Base-by-base conservation (phyloP, 2,888 invertebrate genomes). In the Acleris emargana region DNA sequence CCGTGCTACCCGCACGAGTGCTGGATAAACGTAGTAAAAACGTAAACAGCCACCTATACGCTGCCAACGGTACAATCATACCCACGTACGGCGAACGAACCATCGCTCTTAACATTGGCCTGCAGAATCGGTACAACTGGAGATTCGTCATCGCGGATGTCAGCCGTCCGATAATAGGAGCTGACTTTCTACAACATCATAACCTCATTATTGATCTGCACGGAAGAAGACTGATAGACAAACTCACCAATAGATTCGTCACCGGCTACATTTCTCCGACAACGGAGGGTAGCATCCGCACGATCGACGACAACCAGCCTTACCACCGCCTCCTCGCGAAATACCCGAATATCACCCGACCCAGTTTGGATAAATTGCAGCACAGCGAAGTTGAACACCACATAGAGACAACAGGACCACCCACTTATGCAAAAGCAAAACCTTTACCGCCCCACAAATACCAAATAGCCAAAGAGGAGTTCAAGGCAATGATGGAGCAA, bases 151-250 rank as follows among this genome's bases (percentile, higher is more conserved):
- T 53, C 13, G 53, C 53, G 9, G 53, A 28, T 13, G 53, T 53
- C 22, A 50, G 13, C 3, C 50, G 13, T 2, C 57, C 57, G 2
- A 57, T 57, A 16, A 25, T 45, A 7, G 57, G 57, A 45, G 57
- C 57, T 3, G 45, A 57, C 28, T 57, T 57, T 25, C 25, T 57
- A 4, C n/a, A 28, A 1, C 28, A 57, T 17, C 57, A 57, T n/a
- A 43, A 57, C 5, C 4, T 57, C 5, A 45, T 45, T 2, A 22
- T 58, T 9, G 57, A 58, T 22, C 7, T 58, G 2, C 7, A 9
- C 28, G 57, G 22, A 28, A 7, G 57, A 17, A n/a, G 25, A 25
- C 28, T 58, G 13, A 32, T 58, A 7, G 57, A 58, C 57, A 25
- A 58, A 16, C 7, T 6, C 3, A 58, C 57, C 0, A 58, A 49